These are phyloP conservation scores for Platerodrilus igneus DNA, from an alignment of 2,888 invertebrate species.

Conservation along the genomic window DNA sequence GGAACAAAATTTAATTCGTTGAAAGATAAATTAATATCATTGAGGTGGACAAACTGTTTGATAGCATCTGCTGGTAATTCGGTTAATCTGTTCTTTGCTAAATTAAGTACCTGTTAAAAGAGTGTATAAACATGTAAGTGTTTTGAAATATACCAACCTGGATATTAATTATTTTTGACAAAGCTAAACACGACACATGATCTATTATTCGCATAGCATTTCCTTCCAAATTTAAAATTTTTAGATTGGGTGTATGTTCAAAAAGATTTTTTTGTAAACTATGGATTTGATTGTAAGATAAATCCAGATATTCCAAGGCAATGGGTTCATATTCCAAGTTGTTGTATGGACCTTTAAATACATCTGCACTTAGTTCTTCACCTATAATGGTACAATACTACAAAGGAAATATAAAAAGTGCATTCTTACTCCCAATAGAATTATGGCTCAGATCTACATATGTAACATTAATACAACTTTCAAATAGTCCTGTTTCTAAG, in stretches of 20 bases:
- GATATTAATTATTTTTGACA: slow-evolving; percentile 53
- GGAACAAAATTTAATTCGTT: slow-evolving; percentile 60
- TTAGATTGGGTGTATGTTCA: slow-evolving; percentile 59
- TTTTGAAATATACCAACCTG: slow-evolving; percentile 55
- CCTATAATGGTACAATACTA: slow-evolving; percentile 47
- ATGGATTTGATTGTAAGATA: slow-evolving; percentile 61
- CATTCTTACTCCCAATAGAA: slow-evolving; percentile 51
- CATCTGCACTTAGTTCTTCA: slow-evolving; percentile 58
- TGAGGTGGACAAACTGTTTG: slow-evolving; percentile 50
- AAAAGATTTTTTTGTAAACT: slow-evolving; percentile 59
- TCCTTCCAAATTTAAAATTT: slow-evolving; percentile 56
- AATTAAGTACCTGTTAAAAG: slow-evolving; percentile 39
- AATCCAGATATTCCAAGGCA: slow-evolving; percentile 56
- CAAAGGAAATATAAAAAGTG: no score
- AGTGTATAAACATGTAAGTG: background rate
- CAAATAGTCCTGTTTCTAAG: slow-evolving; percentile 53
- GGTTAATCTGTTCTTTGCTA: slow-evolving; percentile 54
- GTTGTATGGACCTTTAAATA: slow-evolving; percentile 63
- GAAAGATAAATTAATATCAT: slow-evolving; percentile 56
- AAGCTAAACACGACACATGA: slow-evolving; percentile 54
- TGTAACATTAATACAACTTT: slow-evolving; percentile 49
- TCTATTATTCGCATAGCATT: slow-evolving; percentile 61
- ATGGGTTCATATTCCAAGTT: slow-evolving; percentile 54
- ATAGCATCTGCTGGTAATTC: slow-evolving; percentile 54
- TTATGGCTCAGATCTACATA: slow-evolving; percentile 59